Base-by-base conservation (phyloP, 2,888 invertebrate genomes). In the Chrysolina oricalcia region DNA sequence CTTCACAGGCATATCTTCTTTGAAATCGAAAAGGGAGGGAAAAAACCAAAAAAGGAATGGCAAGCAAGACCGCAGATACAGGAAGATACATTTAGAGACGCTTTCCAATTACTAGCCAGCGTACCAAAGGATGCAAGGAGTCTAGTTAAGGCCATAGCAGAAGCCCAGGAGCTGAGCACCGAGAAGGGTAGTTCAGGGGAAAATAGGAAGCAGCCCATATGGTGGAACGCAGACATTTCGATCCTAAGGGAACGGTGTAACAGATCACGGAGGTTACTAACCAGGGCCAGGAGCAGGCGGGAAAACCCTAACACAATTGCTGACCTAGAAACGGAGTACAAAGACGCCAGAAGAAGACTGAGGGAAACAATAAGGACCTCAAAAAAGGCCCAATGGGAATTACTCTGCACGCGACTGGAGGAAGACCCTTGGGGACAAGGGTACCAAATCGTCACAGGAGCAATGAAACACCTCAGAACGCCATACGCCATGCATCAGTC, bases 141-240 rank as follows among this genome's bases (percentile, higher is more conserved):
- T 13, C 27, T 4, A 27, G 13, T 27, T 17, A 13, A 48, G 17
- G n/a, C 17, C 19, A 56, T 68, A 8, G 41, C 65, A 27, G 6
- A 11, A 0, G 43, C 21, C 21, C 53, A 66, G 35, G 35, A 53
- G 1, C 17, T 5, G 21, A 40, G 41, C 23, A 17, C 2, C 21
- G 48, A 1, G 3, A n/a, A 41, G 50, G 19, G 19, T 13, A 2
- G 8, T 8, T 15, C 15, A 5, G 11, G 43, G 2, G 1, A 17
- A 15, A 15, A 10, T 17, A 4, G 9, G 13, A 27, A 6, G 40
- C 48, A 50, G 41, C 66, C 65, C 3, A 40, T 23, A 13, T 72
- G 72, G 72, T 72, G 56, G 72, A 72, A 53, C 8, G 56, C 9
- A 2, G 27, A 56, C 1, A 56, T 72, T 11, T 40, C n/a, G 10